Evolutionary conservation across 2,888 invertebrate species (phyloP).

Genomic region (Tenthredo livida): DNA sequence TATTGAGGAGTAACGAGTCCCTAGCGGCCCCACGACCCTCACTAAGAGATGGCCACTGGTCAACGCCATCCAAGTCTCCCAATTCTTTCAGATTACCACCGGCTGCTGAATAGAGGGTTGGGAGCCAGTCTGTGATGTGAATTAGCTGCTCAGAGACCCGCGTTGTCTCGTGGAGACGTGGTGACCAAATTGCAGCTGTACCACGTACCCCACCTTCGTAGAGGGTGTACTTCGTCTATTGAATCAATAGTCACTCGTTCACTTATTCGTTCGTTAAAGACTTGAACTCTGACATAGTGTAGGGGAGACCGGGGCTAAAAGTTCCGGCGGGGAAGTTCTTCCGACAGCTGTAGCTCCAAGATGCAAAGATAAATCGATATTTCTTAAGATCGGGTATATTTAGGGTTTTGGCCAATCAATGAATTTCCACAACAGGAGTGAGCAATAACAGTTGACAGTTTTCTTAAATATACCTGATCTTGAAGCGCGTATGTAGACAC

Average conservation of each 20-base stretch:
- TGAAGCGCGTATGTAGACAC: too few species aligned
- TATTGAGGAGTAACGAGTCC: constrained; percentile 79
- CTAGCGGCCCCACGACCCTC: constrained; percentile 74
- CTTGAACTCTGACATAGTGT: too few species aligned
- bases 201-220: constrained; percentile 87
- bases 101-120: constrained; percentile 84
- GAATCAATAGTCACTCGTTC: constrained; percentile 35
- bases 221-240: constrained; percentile 84
- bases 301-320: too few species aligned
- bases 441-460: too few species aligned
- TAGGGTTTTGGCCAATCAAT: too few species aligned
- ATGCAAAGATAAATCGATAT: too few species aligned
- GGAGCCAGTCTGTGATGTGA: constrained; percentile 86
- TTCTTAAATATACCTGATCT: too few species aligned
- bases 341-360: too few species aligned
- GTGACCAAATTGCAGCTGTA: constrained; percentile 85
- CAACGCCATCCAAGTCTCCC: constrained; percentile 78
- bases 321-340: too few species aligned
- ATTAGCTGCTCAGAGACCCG: constrained; percentile 82
- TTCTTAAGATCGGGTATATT: too few species aligned
- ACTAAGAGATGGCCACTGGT: constrained; percentile 79
- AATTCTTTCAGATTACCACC: constrained; percentile 77
- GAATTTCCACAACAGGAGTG: too few species aligned
- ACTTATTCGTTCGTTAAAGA: not conserved
- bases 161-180: constrained; percentile 80